phyloP scores from a whole-genome alignment of 1,140 invertebrate species.

The Wiebesia pumilae region DNA sequence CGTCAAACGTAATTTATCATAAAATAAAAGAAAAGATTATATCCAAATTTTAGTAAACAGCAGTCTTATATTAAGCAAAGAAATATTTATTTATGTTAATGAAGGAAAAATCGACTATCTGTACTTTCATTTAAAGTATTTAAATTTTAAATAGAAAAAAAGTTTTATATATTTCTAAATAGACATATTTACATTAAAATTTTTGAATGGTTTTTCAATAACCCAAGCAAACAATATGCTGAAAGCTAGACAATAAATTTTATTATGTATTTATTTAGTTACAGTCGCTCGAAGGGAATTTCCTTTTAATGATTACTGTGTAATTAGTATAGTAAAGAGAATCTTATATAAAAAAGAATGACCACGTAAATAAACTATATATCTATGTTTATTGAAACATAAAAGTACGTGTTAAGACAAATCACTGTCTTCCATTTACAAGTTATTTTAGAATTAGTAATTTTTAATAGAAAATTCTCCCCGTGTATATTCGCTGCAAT shows the following conservation, averaged over 20 bases:
- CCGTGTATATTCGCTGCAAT: slow-evolving; percentile 24
- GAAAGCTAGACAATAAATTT: slow-evolving; percentile 42
- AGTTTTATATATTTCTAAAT: slow-evolving; percentile 52
- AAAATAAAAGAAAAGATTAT: background rate
- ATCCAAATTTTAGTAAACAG: slow-evolving; percentile 18
- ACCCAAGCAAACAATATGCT: background rate
- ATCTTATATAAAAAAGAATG: slow-evolving; percentile 30
- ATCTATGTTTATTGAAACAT: slow-evolving; percentile 39
- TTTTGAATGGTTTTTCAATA: slow-evolving; percentile 50
- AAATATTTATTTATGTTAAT: slow-evolving; percentile 46
- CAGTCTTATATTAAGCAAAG: slow-evolving; percentile 26
- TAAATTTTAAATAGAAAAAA: slow-evolving; percentile 36
- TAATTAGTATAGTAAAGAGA: slow-evolving; percentile 25
- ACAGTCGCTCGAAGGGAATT: slow-evolving; percentile 28
- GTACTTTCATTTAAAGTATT: slow-evolving; percentile 41
- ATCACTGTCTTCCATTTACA: slow-evolving; percentile 52
- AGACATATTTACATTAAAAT: slow-evolving; percentile 50
- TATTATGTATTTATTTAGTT: slow-evolving; percentile 42
- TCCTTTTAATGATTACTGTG: slow-evolving; percentile 36
- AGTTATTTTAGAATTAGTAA: slow-evolving; percentile 41
- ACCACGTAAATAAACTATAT: slow-evolving; percentile 37
- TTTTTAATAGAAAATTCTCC: slow-evolving; percentile 46
- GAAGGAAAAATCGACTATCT: slow-evolving; percentile 12
- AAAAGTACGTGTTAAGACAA: slow-evolving; percentile 13
- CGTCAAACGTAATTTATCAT: slow-evolving; percentile 20